A percentile compares a stretch with the other conserved stretches of the same genome.
These are phyloP conservation scores for Paramisgurnus dabryanus DNA, from an alignment of 2,113 vertebrate species.

Conservation along the genomic window DNA sequence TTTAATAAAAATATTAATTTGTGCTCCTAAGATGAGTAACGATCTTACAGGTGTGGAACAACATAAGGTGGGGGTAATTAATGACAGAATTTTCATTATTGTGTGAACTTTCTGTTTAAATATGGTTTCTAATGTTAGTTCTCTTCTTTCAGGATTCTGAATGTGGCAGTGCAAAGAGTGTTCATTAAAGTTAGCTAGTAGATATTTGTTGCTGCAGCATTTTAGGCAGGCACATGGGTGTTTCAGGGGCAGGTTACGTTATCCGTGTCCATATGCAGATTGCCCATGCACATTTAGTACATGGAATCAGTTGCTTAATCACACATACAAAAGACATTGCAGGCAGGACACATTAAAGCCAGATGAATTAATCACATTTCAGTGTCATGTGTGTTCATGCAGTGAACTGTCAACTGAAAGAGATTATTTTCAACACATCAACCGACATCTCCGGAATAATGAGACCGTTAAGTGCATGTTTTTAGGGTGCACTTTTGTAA, in stretches of 20 bases:
- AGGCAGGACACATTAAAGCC: slow-evolving; percentile 37
- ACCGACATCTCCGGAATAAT: slow-evolving; percentile 45
- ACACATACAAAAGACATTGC: slow-evolving; percentile 43
- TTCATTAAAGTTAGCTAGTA: slow-evolving; percentile 43
- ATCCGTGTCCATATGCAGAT: slow-evolving; percentile 49
- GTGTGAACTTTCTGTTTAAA: no score
- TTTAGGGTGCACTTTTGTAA: slow-evolving; percentile 45
- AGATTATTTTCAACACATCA: slow-evolving; percentile 46
- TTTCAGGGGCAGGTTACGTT: slow-evolving; percentile 40
- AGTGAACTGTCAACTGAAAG: slow-evolving; percentile 45
- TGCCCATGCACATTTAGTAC: slow-evolving; percentile 51
- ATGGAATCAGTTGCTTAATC: slow-evolving; percentile 50
- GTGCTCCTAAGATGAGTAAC: no score
- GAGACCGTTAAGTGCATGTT: slow-evolving; percentile 41
- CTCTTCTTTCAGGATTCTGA: no score
- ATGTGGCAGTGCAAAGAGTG: slow-evolving; percentile 46
- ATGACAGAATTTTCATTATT: no score
- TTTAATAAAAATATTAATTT: no score
- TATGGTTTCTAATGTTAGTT: no score
- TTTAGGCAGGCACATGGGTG: slow-evolving; percentile 33
- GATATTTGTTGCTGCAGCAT: slow-evolving; percentile 46
- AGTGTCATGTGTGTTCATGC: slow-evolving; percentile 44
- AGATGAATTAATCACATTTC: slow-evolving; percentile 37
- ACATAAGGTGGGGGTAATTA: no score
- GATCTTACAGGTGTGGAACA: no score